Evolutionary conservation across 2,888 invertebrate species (phyloP).

Genomic region (Drosophila trichaetosa): DNA sequence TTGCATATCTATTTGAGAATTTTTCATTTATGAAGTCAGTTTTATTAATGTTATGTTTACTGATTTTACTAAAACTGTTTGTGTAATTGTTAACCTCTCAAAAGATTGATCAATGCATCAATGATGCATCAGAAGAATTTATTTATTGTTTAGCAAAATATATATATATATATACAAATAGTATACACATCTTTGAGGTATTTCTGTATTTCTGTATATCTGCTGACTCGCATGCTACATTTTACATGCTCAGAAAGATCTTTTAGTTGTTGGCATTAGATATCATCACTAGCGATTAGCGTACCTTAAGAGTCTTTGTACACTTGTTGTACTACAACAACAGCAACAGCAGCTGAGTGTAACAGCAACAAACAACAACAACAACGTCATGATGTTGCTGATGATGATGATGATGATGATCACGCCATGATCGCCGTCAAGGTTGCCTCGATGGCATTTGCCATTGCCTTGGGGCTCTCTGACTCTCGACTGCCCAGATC

Average conservation of each 20-base stretch:
- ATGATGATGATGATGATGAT: constrained; percentile 33
- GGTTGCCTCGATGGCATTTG: constrained; percentile 71
- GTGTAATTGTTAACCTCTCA: background rate
- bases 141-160: background rate
- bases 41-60: background rate
- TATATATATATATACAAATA: background rate
- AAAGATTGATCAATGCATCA: background rate
- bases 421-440: constrained; percentile 62
- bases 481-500: constrained; percentile 45
- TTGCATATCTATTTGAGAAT: background rate
- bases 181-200: background rate
- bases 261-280: constrained; percentile 10
- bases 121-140: background rate
- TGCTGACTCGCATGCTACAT: background rate
- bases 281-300: constrained; percentile 11
- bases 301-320: constrained; percentile 11
- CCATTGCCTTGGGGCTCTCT: constrained; percentile 50
- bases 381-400: constrained; percentile 1
- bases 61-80: background rate
- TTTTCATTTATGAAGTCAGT: background rate
- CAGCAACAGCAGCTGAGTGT: background rate
- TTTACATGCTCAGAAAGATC: background rate
- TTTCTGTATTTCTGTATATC: background rate
- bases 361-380: constrained; percentile 7
- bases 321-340: constrained; percentile 28